Percentiles rank a stretch among this genome's conserved stretches.
Evolutionary conservation across 2,797 vertebrate genomes (phyloP).

Genomic region (Sylvilagus floridanus): DNA sequence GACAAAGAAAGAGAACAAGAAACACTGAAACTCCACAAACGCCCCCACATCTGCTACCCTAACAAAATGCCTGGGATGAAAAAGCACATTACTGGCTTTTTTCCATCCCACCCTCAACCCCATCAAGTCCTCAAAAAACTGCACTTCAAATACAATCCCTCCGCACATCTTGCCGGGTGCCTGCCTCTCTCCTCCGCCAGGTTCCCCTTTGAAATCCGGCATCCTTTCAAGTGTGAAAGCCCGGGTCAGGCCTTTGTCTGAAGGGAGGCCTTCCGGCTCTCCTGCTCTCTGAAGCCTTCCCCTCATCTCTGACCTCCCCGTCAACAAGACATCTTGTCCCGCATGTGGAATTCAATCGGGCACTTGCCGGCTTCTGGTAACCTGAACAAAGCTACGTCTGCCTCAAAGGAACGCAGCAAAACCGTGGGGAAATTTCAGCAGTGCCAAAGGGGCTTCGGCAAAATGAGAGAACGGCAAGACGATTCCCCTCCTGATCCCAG

Average conservation of each 20-base stretch:
- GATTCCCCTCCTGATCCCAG: not conserved
- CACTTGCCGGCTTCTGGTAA: constrained; percentile 8
- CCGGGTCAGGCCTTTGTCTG: constrained; percentile 61
- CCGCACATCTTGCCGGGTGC: not conserved
- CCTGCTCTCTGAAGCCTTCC: constrained; percentile 60
- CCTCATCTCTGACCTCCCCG: constrained; percentile 70
- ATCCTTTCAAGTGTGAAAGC: constrained; percentile 76
- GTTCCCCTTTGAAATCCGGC: constrained; percentile 70
- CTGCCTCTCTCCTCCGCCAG: not conserved
- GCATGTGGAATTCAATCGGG: constrained; percentile 18
- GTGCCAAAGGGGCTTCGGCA: not conserved
- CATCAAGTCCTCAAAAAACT: constrained; percentile 46
- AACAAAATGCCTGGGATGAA: constrained; percentile 17
- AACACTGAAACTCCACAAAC: not conserved
- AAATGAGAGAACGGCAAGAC: constrained; percentile 22
- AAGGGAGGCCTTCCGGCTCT: constrained; percentile 67
- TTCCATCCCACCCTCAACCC: not conserved
- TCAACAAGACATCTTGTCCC: constrained; percentile 56
- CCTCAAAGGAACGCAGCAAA: constrained; percentile 38
- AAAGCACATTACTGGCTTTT: not conserved
- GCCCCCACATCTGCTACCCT: not conserved
- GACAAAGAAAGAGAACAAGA: not conserved
- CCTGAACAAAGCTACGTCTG: not conserved
- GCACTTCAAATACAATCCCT: constrained; percentile 51
- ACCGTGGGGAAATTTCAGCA: not conserved